Evolutionary conservation across 2,888 invertebrate genomes (phyloP).

Genomic region (Ernsta delagoae): DNA sequence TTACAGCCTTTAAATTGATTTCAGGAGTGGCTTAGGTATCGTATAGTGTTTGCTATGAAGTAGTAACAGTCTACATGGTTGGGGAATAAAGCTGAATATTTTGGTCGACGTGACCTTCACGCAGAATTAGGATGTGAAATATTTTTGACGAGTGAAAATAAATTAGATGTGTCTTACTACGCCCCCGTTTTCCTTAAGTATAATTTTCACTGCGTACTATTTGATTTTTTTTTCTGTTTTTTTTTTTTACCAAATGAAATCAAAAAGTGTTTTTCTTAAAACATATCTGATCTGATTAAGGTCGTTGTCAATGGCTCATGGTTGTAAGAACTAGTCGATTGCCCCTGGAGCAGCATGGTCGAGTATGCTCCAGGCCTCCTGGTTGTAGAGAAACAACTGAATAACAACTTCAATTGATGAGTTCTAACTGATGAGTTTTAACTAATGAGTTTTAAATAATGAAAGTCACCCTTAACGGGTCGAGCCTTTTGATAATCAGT

Average conservation of each 20-base stretch:
- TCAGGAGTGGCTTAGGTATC: background rate
- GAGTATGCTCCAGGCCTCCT: background rate
- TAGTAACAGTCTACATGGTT: background rate
- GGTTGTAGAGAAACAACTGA: too few species aligned
- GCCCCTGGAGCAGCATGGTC: background rate
- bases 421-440: too few species aligned
- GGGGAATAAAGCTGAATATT: background rate
- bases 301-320: too few species aligned
- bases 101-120: background rate
- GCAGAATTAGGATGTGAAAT: background rate
- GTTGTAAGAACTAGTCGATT: too few species aligned
- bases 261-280: too few species aligned
- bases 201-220: background rate
- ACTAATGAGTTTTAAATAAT: too few species aligned
- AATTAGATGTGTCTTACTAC: background rate
- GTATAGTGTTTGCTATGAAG: background rate
- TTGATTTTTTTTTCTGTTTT: too few species aligned
- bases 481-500: background rate
- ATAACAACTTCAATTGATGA: too few species aligned
- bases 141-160: background rate
- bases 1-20: conserved; percentile 23
- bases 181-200: background rate
- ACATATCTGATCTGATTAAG: too few species aligned
- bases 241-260: too few species aligned
- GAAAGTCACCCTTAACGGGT: conserved; percentile 1